These are phyloP conservation scores for Indri indri DNA, from an alignment of 2,113 vertebrate species.

Conservation along the genomic window DNA sequence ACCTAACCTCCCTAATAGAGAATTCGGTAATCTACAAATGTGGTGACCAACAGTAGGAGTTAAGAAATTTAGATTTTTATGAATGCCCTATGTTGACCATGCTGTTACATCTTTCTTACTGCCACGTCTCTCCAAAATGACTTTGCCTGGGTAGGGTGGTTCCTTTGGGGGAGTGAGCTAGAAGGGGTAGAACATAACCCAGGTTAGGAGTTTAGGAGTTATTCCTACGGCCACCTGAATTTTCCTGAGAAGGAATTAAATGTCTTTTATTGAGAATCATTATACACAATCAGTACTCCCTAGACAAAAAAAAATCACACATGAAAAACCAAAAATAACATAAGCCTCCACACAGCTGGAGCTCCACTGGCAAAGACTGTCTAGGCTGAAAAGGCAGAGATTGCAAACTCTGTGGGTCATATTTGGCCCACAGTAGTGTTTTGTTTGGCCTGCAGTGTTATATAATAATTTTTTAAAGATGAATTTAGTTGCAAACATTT, in stretches of 20 bases:
- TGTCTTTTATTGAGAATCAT: background rate
- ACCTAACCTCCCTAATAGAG: background rate
- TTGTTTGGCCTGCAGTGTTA: slow-evolving; percentile 48
- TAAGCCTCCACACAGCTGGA: background rate
- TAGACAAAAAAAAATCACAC: slow-evolving; percentile 8
- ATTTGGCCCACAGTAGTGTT: slow-evolving; percentile 14
- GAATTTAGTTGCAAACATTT: slow-evolving; percentile 32
- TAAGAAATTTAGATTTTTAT: background rate
- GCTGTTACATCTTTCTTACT: background rate
- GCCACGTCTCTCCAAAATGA: background rate
- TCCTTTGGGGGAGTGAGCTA: accelerated
- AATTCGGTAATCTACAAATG: background rate
- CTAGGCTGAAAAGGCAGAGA: background rate
- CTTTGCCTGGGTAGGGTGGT: background rate
- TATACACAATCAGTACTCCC: slow-evolving; percentile 2
- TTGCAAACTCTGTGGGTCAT: slow-evolving; percentile 4
- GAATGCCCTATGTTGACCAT: background rate
- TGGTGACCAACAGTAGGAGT: background rate
- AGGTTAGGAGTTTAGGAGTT: background rate
- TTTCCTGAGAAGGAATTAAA: slow-evolving; percentile 25
- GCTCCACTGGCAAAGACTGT: background rate
- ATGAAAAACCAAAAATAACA: background rate
- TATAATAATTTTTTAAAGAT: background rate
- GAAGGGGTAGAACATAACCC: background rate
- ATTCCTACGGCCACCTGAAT: background rate